phyloP scores from a whole-genome alignment of 1,140 invertebrate species.

The Dendroctonus ponderosae region DNA sequence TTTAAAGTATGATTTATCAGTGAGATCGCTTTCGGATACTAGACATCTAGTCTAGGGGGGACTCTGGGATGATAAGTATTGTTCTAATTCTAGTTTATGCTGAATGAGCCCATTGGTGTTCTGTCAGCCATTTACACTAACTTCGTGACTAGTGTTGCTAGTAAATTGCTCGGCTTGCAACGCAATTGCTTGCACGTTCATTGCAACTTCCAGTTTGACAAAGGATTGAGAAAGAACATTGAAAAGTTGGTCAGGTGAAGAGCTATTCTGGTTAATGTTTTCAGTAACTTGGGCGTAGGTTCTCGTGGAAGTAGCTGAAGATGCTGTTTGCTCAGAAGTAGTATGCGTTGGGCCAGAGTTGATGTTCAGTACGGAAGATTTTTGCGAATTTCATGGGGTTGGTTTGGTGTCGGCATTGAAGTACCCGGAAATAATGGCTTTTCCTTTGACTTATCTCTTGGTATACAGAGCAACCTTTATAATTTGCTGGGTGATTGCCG shows the following conservation, averaged over 20 bases:
- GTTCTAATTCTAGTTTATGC: background rate
- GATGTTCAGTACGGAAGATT: too few species aligned
- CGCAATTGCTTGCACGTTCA: background rate
- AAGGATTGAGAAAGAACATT: background rate
- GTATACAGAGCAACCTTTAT: too few species aligned
- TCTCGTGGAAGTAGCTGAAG: too few species aligned
- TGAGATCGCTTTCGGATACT: conserved; percentile 44
- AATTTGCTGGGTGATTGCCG: too few species aligned
- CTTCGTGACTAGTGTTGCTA: conserved; percentile 22
- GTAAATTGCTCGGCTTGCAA: conserved; percentile 18
- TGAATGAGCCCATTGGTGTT: background rate
- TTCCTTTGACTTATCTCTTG: too few species aligned
- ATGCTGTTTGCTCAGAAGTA: too few species aligned
- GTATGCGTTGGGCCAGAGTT: too few species aligned
- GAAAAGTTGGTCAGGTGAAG: background rate
- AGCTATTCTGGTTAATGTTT: too few species aligned
- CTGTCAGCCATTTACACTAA: conserved; percentile 11
- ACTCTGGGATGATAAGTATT: conserved; percentile 19
- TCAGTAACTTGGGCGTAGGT: too few species aligned
- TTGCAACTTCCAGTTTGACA: conserved; percentile 3
- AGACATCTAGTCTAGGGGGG: conserved; percentile 40
- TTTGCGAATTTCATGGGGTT: too few species aligned
- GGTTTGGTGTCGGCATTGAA: too few species aligned
- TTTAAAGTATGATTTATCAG: conserved; percentile 28
- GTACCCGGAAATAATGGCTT: too few species aligned